A percentile compares a stretch with the other conserved stretches of the same genome.
Evolutionary conservation across 1,140 invertebrate genomes (phyloP).

Genomic region (Anoplophora glabripennis): DNA sequence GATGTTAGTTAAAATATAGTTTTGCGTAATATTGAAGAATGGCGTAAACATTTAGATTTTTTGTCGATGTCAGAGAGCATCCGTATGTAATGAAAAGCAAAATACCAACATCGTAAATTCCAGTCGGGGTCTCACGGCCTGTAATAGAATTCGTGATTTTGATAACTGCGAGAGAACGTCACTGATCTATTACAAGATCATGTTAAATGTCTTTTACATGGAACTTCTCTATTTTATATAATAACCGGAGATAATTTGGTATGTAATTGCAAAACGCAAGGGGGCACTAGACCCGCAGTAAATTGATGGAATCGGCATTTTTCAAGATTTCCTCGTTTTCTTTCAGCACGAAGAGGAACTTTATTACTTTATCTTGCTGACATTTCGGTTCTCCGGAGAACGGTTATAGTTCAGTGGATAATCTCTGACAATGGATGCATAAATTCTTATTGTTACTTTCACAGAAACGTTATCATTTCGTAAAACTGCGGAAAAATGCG

Average conservation of each 20-base stretch:
- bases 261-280: slow-evolving; percentile 6
- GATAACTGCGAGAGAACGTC: too few species aligned
- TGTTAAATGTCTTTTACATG: too few species aligned
- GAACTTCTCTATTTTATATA: too few species aligned
- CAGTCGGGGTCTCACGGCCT: too few species aligned
- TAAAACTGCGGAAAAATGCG: slow-evolving; percentile 17
- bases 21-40: too few species aligned
- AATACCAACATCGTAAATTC: too few species aligned
- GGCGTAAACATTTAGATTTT: too few species aligned
- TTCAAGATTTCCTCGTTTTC: slow-evolving; percentile 13
- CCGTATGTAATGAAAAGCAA: too few species aligned
- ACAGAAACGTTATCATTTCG: slow-evolving; percentile 33
- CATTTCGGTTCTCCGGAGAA: slow-evolving; percentile 26
- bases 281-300: not conserved
- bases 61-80: too few species aligned
- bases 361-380: slow-evolving; percentile 30
- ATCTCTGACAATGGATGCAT: slow-evolving; percentile 35
- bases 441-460: slow-evolving; percentile 35
- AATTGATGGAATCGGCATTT: slow-evolving; percentile 13
- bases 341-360: slow-evolving; percentile 33
- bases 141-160: too few species aligned
- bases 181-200: too few species aligned
- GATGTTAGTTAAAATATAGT: too few species aligned
- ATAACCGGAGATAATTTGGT: not conserved
- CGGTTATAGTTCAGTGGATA: slow-evolving; percentile 36